Percentiles rank a stretch among this genome's conserved stretches.
These are phyloP conservation scores for Syndactyla subalaris DNA, from an alignment of 2,797 vertebrate species.

Conservation along the genomic window DNA sequence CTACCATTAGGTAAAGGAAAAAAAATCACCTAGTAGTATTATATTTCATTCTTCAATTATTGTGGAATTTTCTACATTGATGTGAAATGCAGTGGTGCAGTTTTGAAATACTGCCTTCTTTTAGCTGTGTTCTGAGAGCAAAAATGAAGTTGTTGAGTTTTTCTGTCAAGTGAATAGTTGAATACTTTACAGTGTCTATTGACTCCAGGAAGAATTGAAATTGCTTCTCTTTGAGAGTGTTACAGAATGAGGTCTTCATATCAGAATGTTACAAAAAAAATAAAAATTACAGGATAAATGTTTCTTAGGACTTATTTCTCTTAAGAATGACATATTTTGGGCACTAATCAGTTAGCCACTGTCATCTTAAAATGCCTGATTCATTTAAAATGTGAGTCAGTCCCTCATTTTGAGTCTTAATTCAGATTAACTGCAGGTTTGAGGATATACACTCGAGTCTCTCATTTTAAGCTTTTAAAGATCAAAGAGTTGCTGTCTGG, in stretches of 20 bases:
- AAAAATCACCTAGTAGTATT: not conserved
- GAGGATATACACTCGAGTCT: not conserved
- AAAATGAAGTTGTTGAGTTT: not conserved
- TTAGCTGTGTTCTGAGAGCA: not conserved
- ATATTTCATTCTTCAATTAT: not conserved
- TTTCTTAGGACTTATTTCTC: not conserved
- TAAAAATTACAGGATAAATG: not conserved
- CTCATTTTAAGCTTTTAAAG: conserved; percentile 27
- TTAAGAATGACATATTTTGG: not conserved
- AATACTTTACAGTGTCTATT: not conserved
- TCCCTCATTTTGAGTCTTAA: conserved; percentile 29
- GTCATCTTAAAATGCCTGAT: conserved; percentile 28
- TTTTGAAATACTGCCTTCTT: not conserved
- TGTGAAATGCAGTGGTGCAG: not conserved
- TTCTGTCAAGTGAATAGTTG: not conserved
- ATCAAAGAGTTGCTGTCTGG: conserved; percentile 46
- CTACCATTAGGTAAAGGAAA: not conserved
- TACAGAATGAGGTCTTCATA: not conserved
- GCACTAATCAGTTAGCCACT: conserved; percentile 20
- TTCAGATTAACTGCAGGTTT: conserved; percentile 50
- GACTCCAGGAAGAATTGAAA: conserved; percentile 2
- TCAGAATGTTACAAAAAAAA: not conserved
- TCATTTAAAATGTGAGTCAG: conserved; percentile 21
- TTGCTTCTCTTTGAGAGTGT: not conserved
- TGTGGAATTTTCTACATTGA: not conserved